These are phyloP conservation scores for Heteractis magnifica DNA, from an alignment of 92 coral and sea anemone species.

Conservation along the genomic window DNA sequence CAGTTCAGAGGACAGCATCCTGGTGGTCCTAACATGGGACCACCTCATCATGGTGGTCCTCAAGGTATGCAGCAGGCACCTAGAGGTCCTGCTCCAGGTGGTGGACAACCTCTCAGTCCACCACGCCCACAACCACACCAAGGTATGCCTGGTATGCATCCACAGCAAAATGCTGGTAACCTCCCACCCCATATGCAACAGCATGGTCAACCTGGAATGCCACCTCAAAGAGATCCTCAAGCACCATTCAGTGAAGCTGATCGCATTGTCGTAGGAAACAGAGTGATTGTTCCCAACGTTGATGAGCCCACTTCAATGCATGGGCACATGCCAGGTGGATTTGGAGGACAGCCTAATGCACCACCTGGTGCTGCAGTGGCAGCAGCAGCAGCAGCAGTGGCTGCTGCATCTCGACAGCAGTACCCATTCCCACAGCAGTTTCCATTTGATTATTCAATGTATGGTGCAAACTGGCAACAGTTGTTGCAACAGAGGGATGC, in stretches of 20 bases:
- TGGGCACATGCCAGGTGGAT: conserved; percentile 57
- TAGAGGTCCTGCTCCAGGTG: conserved; percentile 41
- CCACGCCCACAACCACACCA: conserved; percentile 45
- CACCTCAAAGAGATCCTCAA: conserved; percentile 40
- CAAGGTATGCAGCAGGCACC: conserved; percentile 40
- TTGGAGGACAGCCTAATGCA: conserved; percentile 34
- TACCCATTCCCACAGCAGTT: conserved; percentile 74
- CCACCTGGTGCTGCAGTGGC: conserved; percentile 59
- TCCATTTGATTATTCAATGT: conserved; percentile 81
- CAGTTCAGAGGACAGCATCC: conserved; percentile 45
- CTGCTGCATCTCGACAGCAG: conserved; percentile 82
- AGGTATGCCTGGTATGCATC: conserved; percentile 48
- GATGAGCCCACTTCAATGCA: conserved; percentile 63
- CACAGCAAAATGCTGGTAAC: background rate
- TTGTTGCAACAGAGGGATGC: conserved; percentile 72
- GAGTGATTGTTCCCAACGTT: conserved; percentile 84
- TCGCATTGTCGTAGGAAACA: conserved; percentile 75
- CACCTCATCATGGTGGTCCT: conserved; percentile 57
- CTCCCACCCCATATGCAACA: conserved; percentile 34
- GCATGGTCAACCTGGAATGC: conserved; percentile 51
- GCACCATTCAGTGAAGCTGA: conserved; percentile 56
- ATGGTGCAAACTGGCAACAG: conserved; percentile 79
- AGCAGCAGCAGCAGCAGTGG: conserved; percentile 83
- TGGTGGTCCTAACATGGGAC: conserved; percentile 44
- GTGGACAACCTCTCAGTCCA: conserved; percentile 33